Evolutionary conservation across 2,888 invertebrate genomes (phyloP).

Genomic region (Scaptomyza reducta): DNA sequence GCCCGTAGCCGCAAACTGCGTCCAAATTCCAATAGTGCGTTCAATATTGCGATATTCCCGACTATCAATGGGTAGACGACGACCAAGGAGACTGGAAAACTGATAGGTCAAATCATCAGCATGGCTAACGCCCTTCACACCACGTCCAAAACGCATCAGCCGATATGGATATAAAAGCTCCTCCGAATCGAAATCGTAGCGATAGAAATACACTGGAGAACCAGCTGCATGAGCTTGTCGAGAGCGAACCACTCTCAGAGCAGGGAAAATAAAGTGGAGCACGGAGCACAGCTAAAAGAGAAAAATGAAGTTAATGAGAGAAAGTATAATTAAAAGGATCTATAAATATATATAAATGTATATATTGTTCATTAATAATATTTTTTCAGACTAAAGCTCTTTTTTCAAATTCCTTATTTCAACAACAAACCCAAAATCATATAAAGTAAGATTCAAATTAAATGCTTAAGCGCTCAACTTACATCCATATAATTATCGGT

Average conservation of each 20-base stretch:
- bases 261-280: conserved; percentile 58
- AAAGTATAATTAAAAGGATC: too few species aligned
- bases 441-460: neutral
- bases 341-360: too few species aligned
- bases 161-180: conserved; percentile 78
- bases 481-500: conserved; percentile 80
- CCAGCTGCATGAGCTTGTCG: conserved; percentile 75
- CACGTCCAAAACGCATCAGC: conserved; percentile 77
- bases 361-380: too few species aligned
- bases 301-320: neutral
- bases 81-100: conserved; percentile 73
- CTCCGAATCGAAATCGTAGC: conserved; percentile 83
- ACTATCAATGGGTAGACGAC: conserved; percentile 72
- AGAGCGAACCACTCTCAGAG: conserved; percentile 77
- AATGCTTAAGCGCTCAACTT: conserved; percentile 22
- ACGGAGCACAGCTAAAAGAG: conserved; percentile 72
- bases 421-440: too few species aligned
- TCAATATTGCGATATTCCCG: conserved; percentile 81
- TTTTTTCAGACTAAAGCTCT: too few species aligned
- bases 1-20: conserved; percentile 81
- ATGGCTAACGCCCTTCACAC: conserved; percentile 82
- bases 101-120: conserved; percentile 82
- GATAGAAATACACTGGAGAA: conserved; percentile 81
- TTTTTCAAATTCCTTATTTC: too few species aligned
- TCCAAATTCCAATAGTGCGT: conserved; percentile 80